Evolutionary conservation across 2,113 vertebrate genomes (phyloP), one percentile per base, ranked within the genome.

Genomic region (Ascaphus truei): DNA sequence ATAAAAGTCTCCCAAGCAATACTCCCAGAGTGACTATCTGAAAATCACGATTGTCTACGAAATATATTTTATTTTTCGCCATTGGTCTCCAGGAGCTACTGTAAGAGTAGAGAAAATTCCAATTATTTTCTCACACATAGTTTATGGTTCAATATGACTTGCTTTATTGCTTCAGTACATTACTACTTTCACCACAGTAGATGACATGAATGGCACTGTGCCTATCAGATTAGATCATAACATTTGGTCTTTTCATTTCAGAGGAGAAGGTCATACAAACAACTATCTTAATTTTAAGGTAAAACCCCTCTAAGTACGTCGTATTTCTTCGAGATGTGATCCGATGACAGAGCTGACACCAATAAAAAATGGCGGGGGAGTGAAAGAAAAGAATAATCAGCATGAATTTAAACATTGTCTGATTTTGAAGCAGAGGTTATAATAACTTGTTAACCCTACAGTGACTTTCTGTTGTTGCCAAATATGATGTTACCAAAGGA

Each of bases 71-170:
- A 37, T 22, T 8, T 37, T 58, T n/a, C 34, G 31, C 39, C 39
- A 31, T n/a, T n/a, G n/a, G n/a, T n/a, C n/a, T n/a, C n/a, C n/a
- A n/a, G n/a, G n/a, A n/a, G n/a, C n/a, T n/a, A n/a, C n/a, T n/a
- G n/a, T n/a, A n/a, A n/a, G n/a, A n/a, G n/a, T n/a, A n/a, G 47
- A 45, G 39, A 20, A 45, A 62, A 47, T 62, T 47, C 59, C 39
- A 47, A 62, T 62, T 62, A 47, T 47, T n/a, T 45, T 1, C 6
- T 16, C 0, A 3, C 26, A 3, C 1, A 10, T 60, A 34, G 25
- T 45, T 45, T 62, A 62, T 45, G 26, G 39, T 3, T 31, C 4
- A 26, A 27, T 20, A 8, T 18, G 8, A 18, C n/a, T 13, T 1
- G 27, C 31, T 9, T 34, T 58, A 37, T 58, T 58, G 33, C 55